Evolutionary conservation across 2,113 vertebrate genomes (phyloP), one percentile per base, ranked within the genome.

Genomic region (Apteryx owenii): DNA sequence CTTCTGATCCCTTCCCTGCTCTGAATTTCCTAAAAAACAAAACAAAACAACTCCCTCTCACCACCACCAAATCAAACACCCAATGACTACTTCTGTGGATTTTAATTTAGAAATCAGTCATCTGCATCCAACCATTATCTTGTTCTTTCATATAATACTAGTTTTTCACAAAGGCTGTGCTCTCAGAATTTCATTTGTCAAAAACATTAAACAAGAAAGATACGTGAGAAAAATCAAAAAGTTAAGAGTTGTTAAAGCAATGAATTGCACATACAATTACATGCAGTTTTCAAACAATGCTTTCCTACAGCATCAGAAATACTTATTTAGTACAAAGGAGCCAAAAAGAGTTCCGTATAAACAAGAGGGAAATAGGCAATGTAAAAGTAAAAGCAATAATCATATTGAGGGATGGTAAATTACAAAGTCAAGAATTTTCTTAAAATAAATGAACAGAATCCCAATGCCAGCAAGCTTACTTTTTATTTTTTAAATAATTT

Each of bases 361-460:
- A 44, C 14, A 88, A 90, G 44, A 19, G 17, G 19, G 22, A 88
- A 93, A 88, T 0, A 69, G 16, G 7, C 5, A 70, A 33, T 5
- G 7, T 33, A 70, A 72, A 91, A 90, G 56, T 4, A 29, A 17
- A 80, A 85, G 44, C 13, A 75, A 46, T 10, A 23, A 70, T 66
- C 11, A 28, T 26, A 85, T n/a, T 13, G 88, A 42, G 12, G 7
- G 64, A 48, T 36, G 0, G 0, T 26, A 64, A 6, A 62, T 36
- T 75, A 89, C 7, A 42, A 38, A 51, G 85, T 38, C 51, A 90
- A 51, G 17, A 17, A 5, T 71, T 84, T 84, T 83, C 40, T 88
- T 75, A 58, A 72, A 95, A 82, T 29, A 31, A 72, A 56, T 44
- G 46, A 82, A 0, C 0, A 56, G 77, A 77, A 50, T 36, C 68